These are phyloP conservation scores for Lithophane socia DNA, from an alignment of 2,888 invertebrate genomes.

Conservation along the genomic window DNA sequence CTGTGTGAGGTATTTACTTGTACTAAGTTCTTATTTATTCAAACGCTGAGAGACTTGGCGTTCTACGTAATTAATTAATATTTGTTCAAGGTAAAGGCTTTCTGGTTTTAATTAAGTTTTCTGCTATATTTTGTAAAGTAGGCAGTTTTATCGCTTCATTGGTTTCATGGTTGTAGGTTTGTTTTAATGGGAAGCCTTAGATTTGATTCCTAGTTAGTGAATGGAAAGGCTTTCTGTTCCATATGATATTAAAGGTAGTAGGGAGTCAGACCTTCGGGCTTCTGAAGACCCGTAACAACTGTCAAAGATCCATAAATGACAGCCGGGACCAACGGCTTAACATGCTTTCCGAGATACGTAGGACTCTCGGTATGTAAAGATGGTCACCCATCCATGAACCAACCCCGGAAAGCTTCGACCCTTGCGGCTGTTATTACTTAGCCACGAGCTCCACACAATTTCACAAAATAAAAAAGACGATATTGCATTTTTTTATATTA, in stretches of 20 bases:
- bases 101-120: conserved; percentile 34
- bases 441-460: not conserved
- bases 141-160: not conserved
- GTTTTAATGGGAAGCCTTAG: not conserved
- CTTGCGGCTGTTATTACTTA: too few relatives aligned
- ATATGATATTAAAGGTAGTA: too few relatives aligned
- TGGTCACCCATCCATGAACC: too few relatives aligned
- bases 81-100: conserved; percentile 8
- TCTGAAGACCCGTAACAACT: too few relatives aligned
- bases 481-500: conserved; percentile 40
- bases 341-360: too few relatives aligned
- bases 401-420: too few relatives aligned
- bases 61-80: conserved; percentile 31
- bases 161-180: not conserved
- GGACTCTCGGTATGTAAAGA: too few relatives aligned
- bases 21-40: not conserved
- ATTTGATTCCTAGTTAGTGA: not conserved
- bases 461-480: conserved; percentile 5
- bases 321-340: too few relatives aligned
- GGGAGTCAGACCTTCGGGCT: too few relatives aligned
- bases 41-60: not conserved
- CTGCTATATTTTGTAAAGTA: not conserved
- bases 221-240: not conserved
- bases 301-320: too few relatives aligned
- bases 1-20: conserved; percentile 21